These are phyloP conservation scores for Drosophila quinaria DNA, from an alignment of 2,888 invertebrate genomes.

Conservation along the genomic window DNA sequence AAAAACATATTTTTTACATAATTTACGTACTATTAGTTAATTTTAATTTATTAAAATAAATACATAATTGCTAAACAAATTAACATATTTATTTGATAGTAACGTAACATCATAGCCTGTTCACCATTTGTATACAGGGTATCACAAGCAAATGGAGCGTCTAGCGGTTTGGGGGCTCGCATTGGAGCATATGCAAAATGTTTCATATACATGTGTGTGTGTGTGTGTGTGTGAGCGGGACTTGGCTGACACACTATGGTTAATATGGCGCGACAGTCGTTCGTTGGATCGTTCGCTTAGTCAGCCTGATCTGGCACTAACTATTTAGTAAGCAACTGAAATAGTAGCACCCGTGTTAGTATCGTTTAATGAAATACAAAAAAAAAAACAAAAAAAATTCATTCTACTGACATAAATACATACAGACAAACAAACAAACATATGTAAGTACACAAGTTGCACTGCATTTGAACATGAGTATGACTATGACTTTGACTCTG, in stretches of 20 bases:
- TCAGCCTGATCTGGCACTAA: conserved; percentile 76
- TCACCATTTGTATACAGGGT: conserved; percentile 20
- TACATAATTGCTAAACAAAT: too few species aligned
- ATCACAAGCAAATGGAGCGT: conserved; percentile 56
- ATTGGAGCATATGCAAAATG: conserved; percentile 52
- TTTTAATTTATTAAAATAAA: too few species aligned
- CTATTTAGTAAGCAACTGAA: conserved; percentile 82
- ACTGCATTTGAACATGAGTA: conserved; percentile 70
- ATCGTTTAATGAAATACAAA: conserved; percentile 71
- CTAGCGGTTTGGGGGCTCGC: conserved; percentile 46
- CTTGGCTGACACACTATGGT: conserved; percentile 63
- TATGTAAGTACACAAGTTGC: conserved; percentile 52
- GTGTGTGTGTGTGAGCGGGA: conserved; percentile 30
- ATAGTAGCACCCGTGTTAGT: conserved; percentile 82
- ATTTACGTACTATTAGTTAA: too few species aligned
- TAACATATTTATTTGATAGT: neutral
- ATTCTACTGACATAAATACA: conserved; percentile 41
- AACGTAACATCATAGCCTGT: neutral
- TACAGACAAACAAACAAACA: conserved; percentile 20
- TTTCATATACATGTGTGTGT: conserved; percentile 11
- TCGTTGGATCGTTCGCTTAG: conserved; percentile 72
- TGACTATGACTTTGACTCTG: conserved; percentile 11
- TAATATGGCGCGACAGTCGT: conserved; percentile 73
- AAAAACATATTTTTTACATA: neutral
- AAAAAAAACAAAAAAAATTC: conserved; percentile 6